A percentile compares a stretch with the other conserved stretches of the same genome.
These are phyloP conservation scores for Gila robusta DNA, from an alignment of 2,797 vertebrate species.

Conservation along the genomic window DNA sequence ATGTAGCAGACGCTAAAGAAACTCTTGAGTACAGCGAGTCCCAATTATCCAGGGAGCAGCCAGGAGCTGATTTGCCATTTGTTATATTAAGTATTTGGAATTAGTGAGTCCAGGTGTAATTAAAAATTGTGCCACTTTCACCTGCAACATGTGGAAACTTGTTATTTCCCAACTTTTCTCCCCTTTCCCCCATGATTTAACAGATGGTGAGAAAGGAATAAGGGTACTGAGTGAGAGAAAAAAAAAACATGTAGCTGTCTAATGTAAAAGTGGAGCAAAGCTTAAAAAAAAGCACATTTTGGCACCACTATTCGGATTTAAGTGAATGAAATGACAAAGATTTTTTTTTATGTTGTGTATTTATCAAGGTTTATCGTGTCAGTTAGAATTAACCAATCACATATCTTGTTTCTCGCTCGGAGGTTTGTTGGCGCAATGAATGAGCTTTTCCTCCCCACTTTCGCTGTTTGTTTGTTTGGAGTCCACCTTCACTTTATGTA, in stretches of 20 bases:
- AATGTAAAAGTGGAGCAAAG: conserved; percentile 38
- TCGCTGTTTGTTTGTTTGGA: conserved; percentile 43
- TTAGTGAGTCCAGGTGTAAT: conserved; percentile 74
- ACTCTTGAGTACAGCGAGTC: conserved; percentile 60
- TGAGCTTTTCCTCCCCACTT: not conserved
- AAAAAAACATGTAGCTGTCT: conserved; percentile 51
- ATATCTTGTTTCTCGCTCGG: conserved; percentile 8
- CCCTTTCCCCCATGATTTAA: conserved; percentile 63
- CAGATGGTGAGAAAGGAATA: conserved; percentile 65
- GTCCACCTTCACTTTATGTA: conserved; percentile 23
- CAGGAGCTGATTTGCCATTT: conserved; percentile 69
- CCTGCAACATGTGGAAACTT: conserved; percentile 72
- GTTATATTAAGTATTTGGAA: conserved; percentile 72
- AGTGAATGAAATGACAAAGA: conserved; percentile 29
- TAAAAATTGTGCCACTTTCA: conserved; percentile 70
- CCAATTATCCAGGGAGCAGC: conserved; percentile 69
- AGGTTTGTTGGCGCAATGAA: not conserved
- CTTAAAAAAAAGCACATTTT: conserved; percentile 60
- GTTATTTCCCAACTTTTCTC: conserved; percentile 69
- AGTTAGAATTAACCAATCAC: conserved; percentile 13
- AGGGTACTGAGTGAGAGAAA: not conserved
- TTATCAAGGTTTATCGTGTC: conserved; percentile 1
- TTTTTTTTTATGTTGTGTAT: conserved; percentile 10
- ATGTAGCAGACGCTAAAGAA: conserved; percentile 70
- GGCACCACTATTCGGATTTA: conserved; percentile 50